A percentile compares a stretch with the other conserved stretches of the same genome.
Evolutionary conservation across 2,888 invertebrate genomes (phyloP).

Genomic region (Spisula solida): DNA sequence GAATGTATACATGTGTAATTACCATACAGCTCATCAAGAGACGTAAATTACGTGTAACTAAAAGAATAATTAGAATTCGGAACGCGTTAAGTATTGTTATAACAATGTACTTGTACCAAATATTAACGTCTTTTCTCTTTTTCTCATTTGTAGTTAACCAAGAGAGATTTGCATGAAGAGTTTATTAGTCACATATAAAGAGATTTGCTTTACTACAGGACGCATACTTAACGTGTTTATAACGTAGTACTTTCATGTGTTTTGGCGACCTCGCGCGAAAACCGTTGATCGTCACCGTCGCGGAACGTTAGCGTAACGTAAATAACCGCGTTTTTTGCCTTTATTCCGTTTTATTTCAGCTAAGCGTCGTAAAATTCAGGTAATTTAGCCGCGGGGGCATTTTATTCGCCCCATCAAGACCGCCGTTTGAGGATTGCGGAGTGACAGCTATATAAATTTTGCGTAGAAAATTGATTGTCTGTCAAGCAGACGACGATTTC

Average conservation of each 20-base stretch:
- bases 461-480: slow-evolving; percentile 69
- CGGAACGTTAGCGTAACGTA: slow-evolving; percentile 56
- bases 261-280: slow-evolving; percentile 44
- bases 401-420: slow-evolving; percentile 69
- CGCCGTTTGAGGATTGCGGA: slow-evolving; percentile 62
- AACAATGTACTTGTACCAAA: background rate
- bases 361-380: slow-evolving; percentile 59
- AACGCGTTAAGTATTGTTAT: background rate
- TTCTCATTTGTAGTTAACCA: background rate
- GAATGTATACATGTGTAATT: background rate
- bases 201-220: slow-evolving; percentile 10
- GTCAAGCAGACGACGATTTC: slow-evolving; percentile 69
- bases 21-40: background rate
- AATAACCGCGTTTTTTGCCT: slow-evolving; percentile 60
- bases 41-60: background rate
- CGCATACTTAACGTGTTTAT: slow-evolving; percentile 35
- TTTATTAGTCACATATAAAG: background rate
- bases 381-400: slow-evolving; percentile 69
- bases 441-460: slow-evolving; percentile 75
- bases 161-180: background rate
- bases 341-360: slow-evolving; percentile 64
- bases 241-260: slow-evolving; percentile 26
- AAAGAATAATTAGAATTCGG: background rate
- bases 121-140: background rate
- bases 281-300: slow-evolving; percentile 42